Percentiles rank a stretch among this genome's conserved stretches.
Conservation (phyloP, 2,888 invertebrate genomes). For the Criorhina ranunculi region DNA sequence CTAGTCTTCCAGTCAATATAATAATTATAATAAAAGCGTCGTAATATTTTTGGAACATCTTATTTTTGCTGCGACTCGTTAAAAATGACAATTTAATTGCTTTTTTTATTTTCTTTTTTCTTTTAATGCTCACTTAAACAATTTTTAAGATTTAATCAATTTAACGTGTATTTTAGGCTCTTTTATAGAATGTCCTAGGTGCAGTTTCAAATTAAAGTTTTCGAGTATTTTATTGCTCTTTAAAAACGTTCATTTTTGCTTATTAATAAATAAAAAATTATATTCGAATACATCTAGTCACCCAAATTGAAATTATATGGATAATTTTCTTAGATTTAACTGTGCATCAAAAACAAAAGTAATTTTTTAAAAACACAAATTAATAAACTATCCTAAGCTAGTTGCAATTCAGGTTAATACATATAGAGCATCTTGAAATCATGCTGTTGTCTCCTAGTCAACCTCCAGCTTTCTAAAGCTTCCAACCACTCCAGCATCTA, state of each 20-base stretch:
- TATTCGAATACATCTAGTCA: neutral
- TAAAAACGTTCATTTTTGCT: neutral
- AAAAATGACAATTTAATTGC: too few relatives aligned
- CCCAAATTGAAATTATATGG: slow-evolving; percentile 7
- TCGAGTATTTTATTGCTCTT: neutral
- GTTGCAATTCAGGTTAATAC: slow-evolving; percentile 53
- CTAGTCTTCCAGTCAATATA: too few relatives aligned
- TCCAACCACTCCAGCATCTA: slow-evolving; percentile 91
- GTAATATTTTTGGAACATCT: too few relatives aligned
- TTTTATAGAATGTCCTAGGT: neutral
- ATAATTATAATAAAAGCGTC: too few relatives aligned
- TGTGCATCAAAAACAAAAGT: slow-evolving; percentile 25
- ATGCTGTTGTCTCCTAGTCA: slow-evolving; percentile 85
- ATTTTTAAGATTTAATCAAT: neutral
- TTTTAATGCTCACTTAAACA: neutral
- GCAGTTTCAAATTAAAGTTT: neutral
- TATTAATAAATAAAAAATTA: slow-evolving; percentile 23
- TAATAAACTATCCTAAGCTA: slow-evolving; percentile 32
- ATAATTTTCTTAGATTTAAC: slow-evolving; percentile 19
- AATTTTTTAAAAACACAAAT: slow-evolving; percentile 34
- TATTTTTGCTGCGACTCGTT: too few relatives aligned
- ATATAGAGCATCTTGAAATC: slow-evolving; percentile 26
- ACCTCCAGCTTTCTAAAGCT: slow-evolving; percentile 94
- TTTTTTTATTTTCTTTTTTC: too few relatives aligned
- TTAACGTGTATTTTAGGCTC: neutral